Evolutionary conservation across 2,888 invertebrate species (phyloP), one percentile per base, ranked within the genome.

Genomic region (Acrocyrtus sp.): DNA sequence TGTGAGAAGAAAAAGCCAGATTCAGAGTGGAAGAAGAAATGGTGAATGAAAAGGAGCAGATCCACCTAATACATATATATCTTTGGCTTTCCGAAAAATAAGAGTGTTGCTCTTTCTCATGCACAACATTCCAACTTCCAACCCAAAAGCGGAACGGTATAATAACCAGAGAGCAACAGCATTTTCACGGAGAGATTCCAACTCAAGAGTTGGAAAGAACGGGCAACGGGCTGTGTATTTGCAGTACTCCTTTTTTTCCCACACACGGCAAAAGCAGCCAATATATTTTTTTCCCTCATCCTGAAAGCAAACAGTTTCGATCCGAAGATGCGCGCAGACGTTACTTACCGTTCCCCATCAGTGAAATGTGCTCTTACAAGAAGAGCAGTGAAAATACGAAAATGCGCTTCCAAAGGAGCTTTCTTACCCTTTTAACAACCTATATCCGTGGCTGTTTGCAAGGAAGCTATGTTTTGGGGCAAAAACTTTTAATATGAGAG

Each of bases 321-420:
- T 74, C 74, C 74, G 51, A 62, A 74, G 69, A 74, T 69, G 63
- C 69, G 74, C 74, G 74, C 74, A 74, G 74, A 62, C 74, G 74
- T 74, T 41, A 57, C 57, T 57, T 45, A 57, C 57, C 45, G 45
- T 22, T 57, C 56, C 26, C 45, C 24, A 4, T 22, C 21, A 15
- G 19, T 43, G 15, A 56, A 56, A 41, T 41, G 10, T 56, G 41
- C 17, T 34, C 34, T n/a, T n/a, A n/a, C n/a, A n/a, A n/a, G n/a
- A n/a, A n/a, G n/a, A n/a, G n/a, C n/a, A n/a, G n/a, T n/a, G n/a
- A n/a, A n/a, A n/a, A n/a, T n/a, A n/a, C 21, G 19, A 21, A 34
- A 54, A 39, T 26, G 26, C 8, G 12, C 39, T 39, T 10, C 39
- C 39, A 39, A 12, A 39, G 43, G 57, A 57, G 22, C n/a, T n/a